These are phyloP conservation scores for Syrmaticus mikado DNA, from an alignment of 2,113 vertebrate species.

Conservation along the genomic window DNA sequence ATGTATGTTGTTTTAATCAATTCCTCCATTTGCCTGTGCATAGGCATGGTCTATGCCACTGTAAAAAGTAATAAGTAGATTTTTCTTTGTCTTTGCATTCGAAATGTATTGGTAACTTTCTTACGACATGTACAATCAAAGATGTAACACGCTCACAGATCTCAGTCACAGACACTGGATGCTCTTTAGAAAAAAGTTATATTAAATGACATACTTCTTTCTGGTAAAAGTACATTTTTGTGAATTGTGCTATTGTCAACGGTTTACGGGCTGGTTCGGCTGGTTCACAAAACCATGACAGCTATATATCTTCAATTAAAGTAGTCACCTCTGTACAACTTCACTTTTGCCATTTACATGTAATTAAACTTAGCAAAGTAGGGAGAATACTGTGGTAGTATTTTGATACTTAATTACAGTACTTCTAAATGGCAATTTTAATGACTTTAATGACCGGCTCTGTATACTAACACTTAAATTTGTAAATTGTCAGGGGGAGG, in stretches of 20 bases:
- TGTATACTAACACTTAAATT: background rate
- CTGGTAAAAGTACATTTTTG: background rate
- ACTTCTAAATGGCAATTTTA: background rate
- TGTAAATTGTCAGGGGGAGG: constrained; percentile 25
- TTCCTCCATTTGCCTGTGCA: background rate
- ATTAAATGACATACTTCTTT: background rate
- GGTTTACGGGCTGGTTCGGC: too few relatives aligned
- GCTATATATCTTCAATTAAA: background rate
- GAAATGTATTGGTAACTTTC: background rate
- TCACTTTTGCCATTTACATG: background rate
- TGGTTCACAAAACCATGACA: too few relatives aligned
- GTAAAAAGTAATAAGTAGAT: background rate
- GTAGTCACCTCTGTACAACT: background rate
- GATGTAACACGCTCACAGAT: background rate
- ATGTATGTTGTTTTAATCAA: background rate
- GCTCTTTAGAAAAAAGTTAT: background rate
- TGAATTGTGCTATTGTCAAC: background rate
- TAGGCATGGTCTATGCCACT: background rate
- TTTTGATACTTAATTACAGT: constrained; percentile 21
- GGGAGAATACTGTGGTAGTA: background rate
- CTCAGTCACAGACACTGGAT: background rate
- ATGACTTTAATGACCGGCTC: constrained; percentile 16
- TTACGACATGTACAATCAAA: background rate
- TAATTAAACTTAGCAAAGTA: constrained; percentile 23
- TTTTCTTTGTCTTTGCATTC: background rate